Evolutionary conservation across 2,797 vertebrate genomes (phyloP).

Genomic region (Enteromius radiatus): DNA sequence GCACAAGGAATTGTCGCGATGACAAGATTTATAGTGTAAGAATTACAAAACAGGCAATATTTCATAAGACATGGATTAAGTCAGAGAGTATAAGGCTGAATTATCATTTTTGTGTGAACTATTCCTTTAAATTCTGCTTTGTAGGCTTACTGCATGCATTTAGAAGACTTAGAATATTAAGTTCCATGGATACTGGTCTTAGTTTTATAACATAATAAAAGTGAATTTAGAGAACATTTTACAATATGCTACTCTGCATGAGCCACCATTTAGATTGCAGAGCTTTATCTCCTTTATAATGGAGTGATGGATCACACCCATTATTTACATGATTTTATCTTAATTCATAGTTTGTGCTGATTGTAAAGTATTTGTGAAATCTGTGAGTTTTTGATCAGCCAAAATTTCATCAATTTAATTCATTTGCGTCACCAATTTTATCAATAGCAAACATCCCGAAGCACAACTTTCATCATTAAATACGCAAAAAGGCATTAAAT

Average conservation of each 20-base stretch:
- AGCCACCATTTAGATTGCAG: background rate
- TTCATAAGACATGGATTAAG: background rate
- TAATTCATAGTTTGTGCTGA: background rate
- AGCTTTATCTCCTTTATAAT: background rate
- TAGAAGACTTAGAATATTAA: background rate
- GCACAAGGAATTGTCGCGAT: background rate
- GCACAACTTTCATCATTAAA: background rate
- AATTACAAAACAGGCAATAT: background rate
- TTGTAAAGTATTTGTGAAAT: background rate
- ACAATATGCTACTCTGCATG: background rate
- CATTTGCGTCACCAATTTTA: background rate
- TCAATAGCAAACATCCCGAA: background rate
- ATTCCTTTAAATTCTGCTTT: background rate
- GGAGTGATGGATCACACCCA: background rate
- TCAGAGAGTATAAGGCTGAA: background rate
- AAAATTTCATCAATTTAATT: background rate
- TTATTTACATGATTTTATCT: background rate
- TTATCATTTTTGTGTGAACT: background rate
- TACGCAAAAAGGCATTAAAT: background rate
- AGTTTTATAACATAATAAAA: background rate
- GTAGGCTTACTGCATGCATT: background rate
- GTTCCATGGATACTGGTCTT: background rate
- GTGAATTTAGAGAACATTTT: background rate
- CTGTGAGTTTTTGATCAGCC: background rate
- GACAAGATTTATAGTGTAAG: background rate